Base-by-base conservation (phyloP, 2,113 vertebrate genomes). In the Hypanus sabinus region DNA sequence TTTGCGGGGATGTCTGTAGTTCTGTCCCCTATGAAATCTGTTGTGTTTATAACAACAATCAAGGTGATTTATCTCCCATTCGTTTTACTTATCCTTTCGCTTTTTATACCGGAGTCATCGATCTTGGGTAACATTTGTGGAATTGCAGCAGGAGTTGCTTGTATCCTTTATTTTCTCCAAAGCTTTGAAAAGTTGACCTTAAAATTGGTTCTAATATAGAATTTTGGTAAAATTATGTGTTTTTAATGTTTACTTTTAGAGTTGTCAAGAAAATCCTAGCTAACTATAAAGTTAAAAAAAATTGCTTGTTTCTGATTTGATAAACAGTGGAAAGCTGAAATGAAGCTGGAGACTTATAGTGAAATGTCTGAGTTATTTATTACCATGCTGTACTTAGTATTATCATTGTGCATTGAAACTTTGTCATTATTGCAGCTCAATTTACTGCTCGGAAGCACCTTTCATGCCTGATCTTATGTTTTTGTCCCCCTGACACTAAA, bases 31-130 rank as follows among this genome's bases (percentile, higher is more conserved):
- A 55, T 93, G 70, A 93, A 73, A 11, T 11, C 6, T 36, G 12
- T 93, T 46, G 38, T 93, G 20, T 75, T 93, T 27, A 93, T 93
- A 75, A 93, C 68, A 55, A 93, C 9, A 24, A 55, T 93, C 24
- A 93, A 93, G 46, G 38, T 73, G 36, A 12, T 73, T 46, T 73
- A 93, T 27, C 91, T 93, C 36, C 91, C 91, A 30, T 27, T 93
- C 36, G 9, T 93, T 93, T 73, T 93, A 46, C 91, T 93, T 3
- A 0, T 27, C 24, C 3, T 93, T 55, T 36, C 68, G 12, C 38
- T 93, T 46, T 93, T 93, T 30, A 75, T 93, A 38, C 91, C 91
- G 36, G 91, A 73, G 60, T 55, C 91, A 75, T 93, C 68, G 11
- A 73, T 93, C 70, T 7, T 93, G 0, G 91, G 91, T 38, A 93